Evolutionary conservation across 2,113 vertebrate species (phyloP).

Genomic region (Scomber colias): DNA sequence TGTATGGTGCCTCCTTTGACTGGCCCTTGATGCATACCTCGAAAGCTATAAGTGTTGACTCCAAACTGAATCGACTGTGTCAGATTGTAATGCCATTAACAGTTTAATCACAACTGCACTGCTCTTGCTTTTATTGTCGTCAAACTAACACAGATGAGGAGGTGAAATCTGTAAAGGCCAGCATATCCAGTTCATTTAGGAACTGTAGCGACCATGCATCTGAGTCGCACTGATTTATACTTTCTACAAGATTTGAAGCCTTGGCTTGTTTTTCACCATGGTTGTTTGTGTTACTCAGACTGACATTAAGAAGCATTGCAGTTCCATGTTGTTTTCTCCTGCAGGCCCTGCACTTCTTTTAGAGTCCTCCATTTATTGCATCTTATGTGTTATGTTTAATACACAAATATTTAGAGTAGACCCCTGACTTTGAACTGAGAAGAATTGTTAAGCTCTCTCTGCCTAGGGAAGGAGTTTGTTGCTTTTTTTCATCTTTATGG

Average conservation of each 20-base stretch:
- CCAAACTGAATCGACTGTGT: constrained; percentile 16
- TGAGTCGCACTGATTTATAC: constrained; percentile 34
- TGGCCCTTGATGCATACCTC: constrained; percentile 59
- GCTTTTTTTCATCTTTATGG: constrained; percentile 54
- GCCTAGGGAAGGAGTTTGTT: constrained; percentile 72
- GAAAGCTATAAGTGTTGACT: constrained; percentile 58
- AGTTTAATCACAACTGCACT: neutral
- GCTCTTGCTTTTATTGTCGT: neutral
- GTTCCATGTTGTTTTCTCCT: constrained; percentile 70
- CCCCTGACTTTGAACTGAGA: constrained; percentile 76
- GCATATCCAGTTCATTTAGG: constrained; percentile 11
- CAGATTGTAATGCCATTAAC: neutral
- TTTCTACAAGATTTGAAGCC: constrained; percentile 42
- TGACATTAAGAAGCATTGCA: constrained; percentile 75
- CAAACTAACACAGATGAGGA: neutral
- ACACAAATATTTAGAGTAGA: constrained; percentile 83
- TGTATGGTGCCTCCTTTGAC: constrained; percentile 46
- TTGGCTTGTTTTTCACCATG: constrained; percentile 62
- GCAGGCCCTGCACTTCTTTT: constrained; percentile 70
- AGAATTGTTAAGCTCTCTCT: constrained; percentile 65
- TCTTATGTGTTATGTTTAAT: constrained; percentile 71
- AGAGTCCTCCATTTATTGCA: constrained; percentile 66
- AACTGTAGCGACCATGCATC: constrained; percentile 5
- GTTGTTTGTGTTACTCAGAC: constrained; percentile 68
- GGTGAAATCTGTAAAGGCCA: constrained; percentile 3